These are phyloP conservation scores for Ametastegia equiseti DNA, from an alignment of 2,888 invertebrate genomes.

Conservation along the genomic window DNA sequence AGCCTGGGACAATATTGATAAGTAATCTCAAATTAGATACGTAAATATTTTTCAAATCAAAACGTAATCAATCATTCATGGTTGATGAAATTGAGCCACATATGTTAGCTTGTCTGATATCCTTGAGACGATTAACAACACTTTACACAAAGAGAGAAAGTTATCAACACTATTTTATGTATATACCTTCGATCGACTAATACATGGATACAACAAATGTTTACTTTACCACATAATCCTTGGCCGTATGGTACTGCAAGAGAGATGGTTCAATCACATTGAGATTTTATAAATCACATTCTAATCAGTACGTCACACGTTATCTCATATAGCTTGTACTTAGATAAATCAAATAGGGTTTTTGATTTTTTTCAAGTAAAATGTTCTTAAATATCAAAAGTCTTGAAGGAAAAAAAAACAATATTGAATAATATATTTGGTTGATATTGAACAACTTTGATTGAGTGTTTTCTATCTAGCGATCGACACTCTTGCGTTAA, in stretches of 20 bases:
- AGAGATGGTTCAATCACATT: neutral
- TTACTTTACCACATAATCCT: neutral
- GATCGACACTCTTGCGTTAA: neutral
- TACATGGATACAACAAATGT: neutral
- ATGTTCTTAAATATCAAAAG: too few species aligned
- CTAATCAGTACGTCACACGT: conserved; percentile 35
- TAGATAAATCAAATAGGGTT: conserved; percentile 31
- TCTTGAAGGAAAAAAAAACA: neutral
- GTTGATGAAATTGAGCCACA: neutral
- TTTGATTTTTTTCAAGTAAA: too few species aligned
- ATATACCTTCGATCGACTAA: neutral
- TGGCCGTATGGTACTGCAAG: neutral
- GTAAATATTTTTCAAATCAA: neutral
- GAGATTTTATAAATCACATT: conserved; percentile 28
- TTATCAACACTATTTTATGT: neutral
- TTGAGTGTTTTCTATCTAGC: neutral
- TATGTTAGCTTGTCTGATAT: neutral
- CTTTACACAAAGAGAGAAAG: neutral
- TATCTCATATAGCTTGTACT: conserved; percentile 26
- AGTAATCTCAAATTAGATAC: neutral
- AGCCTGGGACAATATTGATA: neutral
- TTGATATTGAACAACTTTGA: neutral
- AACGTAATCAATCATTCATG: neutral
- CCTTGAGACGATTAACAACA: neutral
- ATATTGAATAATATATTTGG: neutral